Evolutionary conservation across 2,888 invertebrate genomes (phyloP).

Genomic region (Vesta saturnalis): DNA sequence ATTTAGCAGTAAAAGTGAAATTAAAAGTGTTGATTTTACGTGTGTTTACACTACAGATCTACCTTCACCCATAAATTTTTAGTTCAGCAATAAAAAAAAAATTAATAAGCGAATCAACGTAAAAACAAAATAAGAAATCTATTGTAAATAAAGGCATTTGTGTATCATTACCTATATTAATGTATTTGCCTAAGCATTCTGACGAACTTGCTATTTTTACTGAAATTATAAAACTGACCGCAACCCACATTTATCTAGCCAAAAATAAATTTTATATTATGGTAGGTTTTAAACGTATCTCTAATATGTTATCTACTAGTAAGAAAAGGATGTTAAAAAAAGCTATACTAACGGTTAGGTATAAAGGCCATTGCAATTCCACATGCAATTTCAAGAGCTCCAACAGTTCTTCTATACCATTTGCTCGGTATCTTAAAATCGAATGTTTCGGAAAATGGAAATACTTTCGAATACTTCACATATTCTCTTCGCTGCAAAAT

Average conservation of each 20-base stretch:
- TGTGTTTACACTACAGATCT: too few species aligned
- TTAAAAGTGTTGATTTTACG: too few species aligned
- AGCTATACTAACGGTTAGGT: slow-evolving; percentile 79
- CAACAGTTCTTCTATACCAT: slow-evolving; percentile 89
- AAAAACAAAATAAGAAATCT: not conserved
- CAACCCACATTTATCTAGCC: slow-evolving; percentile 26
- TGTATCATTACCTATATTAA: not conserved
- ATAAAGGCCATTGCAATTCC: slow-evolving; percentile 84
- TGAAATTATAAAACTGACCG: slow-evolving; percentile 24
- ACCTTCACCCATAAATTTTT: too few species aligned
- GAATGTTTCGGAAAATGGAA: slow-evolving; percentile 82
- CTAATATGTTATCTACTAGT: not conserved
- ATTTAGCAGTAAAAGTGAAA: too few species aligned
- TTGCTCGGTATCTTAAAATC: slow-evolving; percentile 91
- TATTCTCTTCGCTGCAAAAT: slow-evolving; percentile 88
- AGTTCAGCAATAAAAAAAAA: too few species aligned
- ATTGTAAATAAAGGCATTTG: not conserved
- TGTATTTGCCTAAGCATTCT: slow-evolving; percentile 28
- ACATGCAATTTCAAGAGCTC: slow-evolving; percentile 84
- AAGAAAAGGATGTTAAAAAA: too few species aligned
- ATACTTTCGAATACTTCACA: slow-evolving; percentile 95
- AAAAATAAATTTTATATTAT: slow-evolving; percentile 21
- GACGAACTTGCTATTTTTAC: slow-evolving; percentile 28
- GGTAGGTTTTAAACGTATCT: slow-evolving; percentile 7
- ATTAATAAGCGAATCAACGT: too few species aligned